Conservation (phyloP, 2,888 invertebrate genomes). For the Lasioglossum malachurum region DNA sequence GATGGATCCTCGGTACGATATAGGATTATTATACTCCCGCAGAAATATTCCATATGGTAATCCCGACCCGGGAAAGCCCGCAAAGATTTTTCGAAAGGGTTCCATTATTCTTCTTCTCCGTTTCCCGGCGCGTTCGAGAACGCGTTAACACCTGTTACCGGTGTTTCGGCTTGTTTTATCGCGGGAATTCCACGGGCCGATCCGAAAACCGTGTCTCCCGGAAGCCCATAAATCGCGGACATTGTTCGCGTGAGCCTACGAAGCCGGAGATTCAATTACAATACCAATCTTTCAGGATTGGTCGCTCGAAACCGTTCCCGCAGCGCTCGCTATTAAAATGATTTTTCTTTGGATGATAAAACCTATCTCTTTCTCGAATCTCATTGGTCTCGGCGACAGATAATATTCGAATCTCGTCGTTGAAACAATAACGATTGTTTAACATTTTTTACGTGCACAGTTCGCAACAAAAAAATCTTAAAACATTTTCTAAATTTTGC, state of each 20-base stretch:
- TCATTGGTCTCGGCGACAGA: background rate
- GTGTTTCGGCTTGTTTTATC: conserved; percentile 52
- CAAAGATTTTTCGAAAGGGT: conserved; percentile 29
- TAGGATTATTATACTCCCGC: conserved; percentile 17
- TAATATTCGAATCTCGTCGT: too few species aligned
- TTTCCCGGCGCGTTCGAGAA: conserved; percentile 37
- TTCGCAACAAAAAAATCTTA: too few species aligned
- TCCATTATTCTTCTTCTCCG: conserved; percentile 34
- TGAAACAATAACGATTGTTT: background rate
- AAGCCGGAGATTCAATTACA: conserved; percentile 68
- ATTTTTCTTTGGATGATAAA: background rate
- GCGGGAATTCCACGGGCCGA: conserved; percentile 50
- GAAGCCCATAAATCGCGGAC: conserved; percentile 71
- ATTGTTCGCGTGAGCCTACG: conserved; percentile 60
- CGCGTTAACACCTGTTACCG: conserved; percentile 59
- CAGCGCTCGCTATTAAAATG: conserved; percentile 33
- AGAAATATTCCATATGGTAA: conserved; percentile 33
- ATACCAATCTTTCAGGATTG: conserved; percentile 65
- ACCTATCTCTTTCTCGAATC: background rate
- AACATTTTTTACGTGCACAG: too few species aligned
- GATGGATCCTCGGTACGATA: background rate
- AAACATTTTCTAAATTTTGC: too few species aligned
- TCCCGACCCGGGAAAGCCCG: background rate
- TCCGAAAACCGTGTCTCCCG: conserved; percentile 36
- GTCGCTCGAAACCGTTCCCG: conserved; percentile 14